Conservation (phyloP, 2,888 invertebrate species). For the Neoitamus cyanurus region DNA sequence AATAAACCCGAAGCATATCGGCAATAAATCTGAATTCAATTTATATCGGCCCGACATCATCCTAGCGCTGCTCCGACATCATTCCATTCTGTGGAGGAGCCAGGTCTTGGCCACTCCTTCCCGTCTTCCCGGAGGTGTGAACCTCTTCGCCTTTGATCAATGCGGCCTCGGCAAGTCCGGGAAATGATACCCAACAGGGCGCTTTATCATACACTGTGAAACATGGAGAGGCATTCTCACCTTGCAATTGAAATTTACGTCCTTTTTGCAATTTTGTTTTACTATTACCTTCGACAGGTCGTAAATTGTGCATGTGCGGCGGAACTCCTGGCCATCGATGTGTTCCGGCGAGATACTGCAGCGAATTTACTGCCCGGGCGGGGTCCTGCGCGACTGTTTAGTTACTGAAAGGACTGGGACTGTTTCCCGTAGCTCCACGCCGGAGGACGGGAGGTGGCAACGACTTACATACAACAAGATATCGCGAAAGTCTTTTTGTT, state of each 20-base stretch:
- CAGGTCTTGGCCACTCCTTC: not conserved
- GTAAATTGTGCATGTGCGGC: not conserved
- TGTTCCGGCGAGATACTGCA: not conserved
- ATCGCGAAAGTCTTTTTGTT: not conserved
- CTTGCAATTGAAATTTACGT: slow-evolving; percentile 36
- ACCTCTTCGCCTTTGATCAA: not conserved
- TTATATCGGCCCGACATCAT: not conserved
- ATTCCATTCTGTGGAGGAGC: not conserved
- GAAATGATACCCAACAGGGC: slow-evolving; percentile 25
- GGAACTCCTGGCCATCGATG: not conserved
- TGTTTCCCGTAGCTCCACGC: no score
- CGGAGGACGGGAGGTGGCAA: not conserved
- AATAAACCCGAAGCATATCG: not conserved
- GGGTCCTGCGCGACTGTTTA: not conserved
- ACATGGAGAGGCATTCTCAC: not conserved
- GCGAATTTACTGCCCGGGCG: not conserved
- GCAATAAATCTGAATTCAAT: slow-evolving; percentile 35
- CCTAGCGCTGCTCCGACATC: not conserved
- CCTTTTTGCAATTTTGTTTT: slow-evolving; percentile 14
- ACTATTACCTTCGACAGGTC: slow-evolving; percentile 18
- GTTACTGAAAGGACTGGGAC: not conserved
- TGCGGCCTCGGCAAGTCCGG: not conserved
- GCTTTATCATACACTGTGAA: slow-evolving; percentile 10
- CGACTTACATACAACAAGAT: not conserved
- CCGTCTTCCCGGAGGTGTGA: not conserved